phyloP scores from a whole-genome alignment of 2,888 invertebrate species.

The Osmoderma eremita region DNA sequence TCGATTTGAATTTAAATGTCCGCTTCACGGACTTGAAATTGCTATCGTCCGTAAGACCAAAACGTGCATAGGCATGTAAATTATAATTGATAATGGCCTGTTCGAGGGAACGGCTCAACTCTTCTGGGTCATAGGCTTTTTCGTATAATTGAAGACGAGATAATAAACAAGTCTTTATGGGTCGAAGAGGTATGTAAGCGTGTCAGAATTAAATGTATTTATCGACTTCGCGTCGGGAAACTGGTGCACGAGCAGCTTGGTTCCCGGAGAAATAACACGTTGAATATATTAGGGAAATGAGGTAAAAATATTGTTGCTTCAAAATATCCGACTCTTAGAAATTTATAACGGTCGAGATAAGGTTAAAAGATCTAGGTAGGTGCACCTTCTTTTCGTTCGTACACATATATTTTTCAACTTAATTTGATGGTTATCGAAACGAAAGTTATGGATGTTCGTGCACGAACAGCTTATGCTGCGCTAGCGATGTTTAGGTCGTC shows the following conservation, averaged over 20 bases:
- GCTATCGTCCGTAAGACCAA: slow-evolving; percentile 24
- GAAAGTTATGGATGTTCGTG: slow-evolving; percentile 21
- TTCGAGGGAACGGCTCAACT: slow-evolving; percentile 20
- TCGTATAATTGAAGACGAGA: slow-evolving; percentile 33
- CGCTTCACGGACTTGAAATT: slow-evolving; percentile 27
- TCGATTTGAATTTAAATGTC: slow-evolving; percentile 39
- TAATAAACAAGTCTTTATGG: slow-evolving; percentile 34
- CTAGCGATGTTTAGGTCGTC: slow-evolving; percentile 10
- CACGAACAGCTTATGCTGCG: slow-evolving; percentile 4
- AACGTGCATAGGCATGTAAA: slow-evolving; percentile 28
- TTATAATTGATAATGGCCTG: slow-evolving; percentile 36
- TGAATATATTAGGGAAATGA: slow-evolving; percentile 34
- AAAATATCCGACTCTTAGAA: slow-evolving; percentile 33
- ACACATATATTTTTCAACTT: slow-evolving; percentile 30
- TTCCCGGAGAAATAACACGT: slow-evolving; percentile 7
- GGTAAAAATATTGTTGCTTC: slow-evolving; percentile 35
- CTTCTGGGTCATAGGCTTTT: slow-evolving; percentile 30
- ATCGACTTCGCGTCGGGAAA: slow-evolving; percentile 23
- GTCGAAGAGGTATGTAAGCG: slow-evolving; percentile 32
- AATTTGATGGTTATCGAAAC: slow-evolving; percentile 34
- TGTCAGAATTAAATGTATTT: slow-evolving; percentile 37
- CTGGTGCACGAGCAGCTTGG: slow-evolving; percentile 16
- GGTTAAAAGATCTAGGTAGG: slow-evolving; percentile 7
- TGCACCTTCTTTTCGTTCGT: background rate
- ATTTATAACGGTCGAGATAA: slow-evolving; percentile 28